These are phyloP conservation scores for Phainopepla nitens DNA, from an alignment of 2,113 vertebrate species.

Conservation along the genomic window DNA sequence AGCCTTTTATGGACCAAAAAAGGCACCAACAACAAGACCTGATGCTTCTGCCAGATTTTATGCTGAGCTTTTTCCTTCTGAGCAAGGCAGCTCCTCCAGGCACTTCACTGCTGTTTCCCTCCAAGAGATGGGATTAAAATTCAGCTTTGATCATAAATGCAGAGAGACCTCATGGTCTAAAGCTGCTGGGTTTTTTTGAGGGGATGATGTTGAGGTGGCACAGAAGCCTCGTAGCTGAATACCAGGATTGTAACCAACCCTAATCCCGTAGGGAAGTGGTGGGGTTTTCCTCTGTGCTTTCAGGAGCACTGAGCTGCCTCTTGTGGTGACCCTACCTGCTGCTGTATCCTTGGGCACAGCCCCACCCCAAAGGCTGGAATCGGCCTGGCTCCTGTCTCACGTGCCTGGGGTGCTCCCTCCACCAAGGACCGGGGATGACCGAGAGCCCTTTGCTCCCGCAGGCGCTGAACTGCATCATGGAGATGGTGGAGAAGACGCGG, in stretches of 20 bases:
- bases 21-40: neutral
- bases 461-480: conserved; percentile 97
- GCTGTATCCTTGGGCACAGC: neutral
- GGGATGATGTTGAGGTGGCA: neutral
- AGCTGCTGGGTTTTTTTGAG: neutral
- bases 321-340: neutral
- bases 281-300: neutral
- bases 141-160: neutral
- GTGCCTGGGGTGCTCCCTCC: neutral
- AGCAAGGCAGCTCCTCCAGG: neutral
- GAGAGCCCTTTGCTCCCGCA: neutral
- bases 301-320: neutral
- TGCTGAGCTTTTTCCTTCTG: neutral
- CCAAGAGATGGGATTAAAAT: neutral
- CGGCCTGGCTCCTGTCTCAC: accelerated
- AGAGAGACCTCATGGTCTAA: neutral
- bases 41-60: neutral
- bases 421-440: accelerated
- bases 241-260: neutral
- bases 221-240: neutral
- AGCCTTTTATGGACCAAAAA: neutral
- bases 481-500: conserved; percentile 98
- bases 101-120: neutral
- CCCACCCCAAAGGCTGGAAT: neutral
- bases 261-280: accelerated